Evolutionary conservation across 1,140 invertebrate genomes (phyloP), one percentile per base, ranked within the genome.

Genomic region (Habropoda laboriosa): DNA sequence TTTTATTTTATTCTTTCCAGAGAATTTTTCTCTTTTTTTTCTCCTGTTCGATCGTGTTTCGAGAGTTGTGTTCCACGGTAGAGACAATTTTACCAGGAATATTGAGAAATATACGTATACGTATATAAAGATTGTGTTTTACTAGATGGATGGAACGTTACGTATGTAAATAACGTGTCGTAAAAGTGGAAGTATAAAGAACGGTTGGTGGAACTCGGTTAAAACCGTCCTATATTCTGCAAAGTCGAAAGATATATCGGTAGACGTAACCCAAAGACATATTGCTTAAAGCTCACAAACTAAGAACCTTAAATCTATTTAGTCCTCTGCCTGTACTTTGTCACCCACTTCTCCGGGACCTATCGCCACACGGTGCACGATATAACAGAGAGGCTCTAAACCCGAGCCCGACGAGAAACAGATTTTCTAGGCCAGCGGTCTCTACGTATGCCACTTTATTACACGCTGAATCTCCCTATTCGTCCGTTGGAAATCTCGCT

Each of bases 271-370:
- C 10, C n/a, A 32, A 3, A 67, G 45, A 57, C 51, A 30, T 24
- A 42, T 30, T 30, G 68, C 38, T 24, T 42, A 13, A 71, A 71
- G 27, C 51, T 71, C 1, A 6, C 53, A 42, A 71, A 42, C 68
- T 71, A 57, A 71, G 68, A 71, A 42, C 68, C 68, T 71, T 57
- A 42, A 42, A 57, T 32, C 51, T 71, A 57, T 71, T 71, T 71
- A 71, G 51, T n/a, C 38, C 38, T 55, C 24, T 4, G 51, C 18
- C 51, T 38, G 24, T 13, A 30, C 35, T 70, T 40, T 42, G 51
- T 57, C 51, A 13, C 18, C 12, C 38, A 16, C 18, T 42, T 42
- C 68, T 42, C n/a, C 51, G 12, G 21, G 10, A 42, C 24, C 51
- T 71, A 57, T 71, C 51, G 18, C 21, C 24, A 4, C 24, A 4